A percentile compares a stretch with the other conserved stretches of the same genome.
Evolutionary conservation across 2,113 vertebrate genomes (phyloP).

Genomic region (Vidua chalybeata): DNA sequence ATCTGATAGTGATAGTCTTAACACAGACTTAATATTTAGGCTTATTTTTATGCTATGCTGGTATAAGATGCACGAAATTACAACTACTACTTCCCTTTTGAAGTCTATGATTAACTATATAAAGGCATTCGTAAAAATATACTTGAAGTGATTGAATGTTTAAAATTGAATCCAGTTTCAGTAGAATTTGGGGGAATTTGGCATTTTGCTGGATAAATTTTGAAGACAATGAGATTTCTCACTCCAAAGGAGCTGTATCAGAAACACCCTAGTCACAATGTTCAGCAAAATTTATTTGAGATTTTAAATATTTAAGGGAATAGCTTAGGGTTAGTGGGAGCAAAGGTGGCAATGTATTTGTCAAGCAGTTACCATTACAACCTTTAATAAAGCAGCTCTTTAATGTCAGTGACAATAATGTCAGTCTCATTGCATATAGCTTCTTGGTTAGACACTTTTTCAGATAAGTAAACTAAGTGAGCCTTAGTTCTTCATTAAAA

Average conservation of each 20-base stretch:
- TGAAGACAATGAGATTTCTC: not conserved
- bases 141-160: not conserved
- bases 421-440: not conserved
- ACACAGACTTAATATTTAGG: not conserved
- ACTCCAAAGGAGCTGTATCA: not conserved
- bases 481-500: not conserved
- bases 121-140: not conserved
- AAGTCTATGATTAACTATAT: not conserved
- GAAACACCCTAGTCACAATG: not conserved
- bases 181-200: not conserved
- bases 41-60: not conserved
- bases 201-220: not conserved
- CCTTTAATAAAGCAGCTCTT: not conserved
- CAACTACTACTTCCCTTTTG: not conserved
- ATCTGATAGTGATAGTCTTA: not conserved
- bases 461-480: not conserved
- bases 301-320: not conserved
- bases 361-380: not conserved
- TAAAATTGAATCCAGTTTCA: not conserved
- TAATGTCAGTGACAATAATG: not conserved
- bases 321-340: not conserved
- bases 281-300: not conserved
- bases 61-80: not conserved
- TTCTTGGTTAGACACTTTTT: slow-evolving; percentile 31
- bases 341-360: not conserved